These are phyloP conservation scores for Drosophila takahashii DNA, from an alignment of 1,140 invertebrate genomes.

Conservation along the genomic window DNA sequence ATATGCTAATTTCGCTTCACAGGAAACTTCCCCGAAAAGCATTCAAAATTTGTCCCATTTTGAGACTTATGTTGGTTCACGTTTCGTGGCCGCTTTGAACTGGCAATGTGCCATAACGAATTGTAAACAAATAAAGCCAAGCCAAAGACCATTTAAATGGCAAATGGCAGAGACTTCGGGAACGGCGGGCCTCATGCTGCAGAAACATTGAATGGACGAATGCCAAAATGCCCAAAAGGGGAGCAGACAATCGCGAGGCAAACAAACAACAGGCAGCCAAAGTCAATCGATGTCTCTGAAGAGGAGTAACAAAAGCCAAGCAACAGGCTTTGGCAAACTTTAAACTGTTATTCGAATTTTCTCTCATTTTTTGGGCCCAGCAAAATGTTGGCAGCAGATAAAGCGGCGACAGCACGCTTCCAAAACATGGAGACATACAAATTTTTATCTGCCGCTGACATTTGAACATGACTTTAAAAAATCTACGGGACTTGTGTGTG, in stretches of 20 bases:
- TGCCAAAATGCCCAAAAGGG: slow-evolving; percentile 41
- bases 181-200: slow-evolving; percentile 20
- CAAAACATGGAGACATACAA: slow-evolving; percentile 71
- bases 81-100: slow-evolving; percentile 24
- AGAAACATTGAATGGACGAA: slow-evolving; percentile 49
- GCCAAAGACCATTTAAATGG: slow-evolving; percentile 63
- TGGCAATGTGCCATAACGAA: slow-evolving; percentile 70
- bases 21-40: slow-evolving; percentile 26
- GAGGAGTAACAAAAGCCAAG: slow-evolving; percentile 61
- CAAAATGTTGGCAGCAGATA: slow-evolving; percentile 44
- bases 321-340: slow-evolving; percentile 20
- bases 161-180: slow-evolving; percentile 46
- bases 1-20: slow-evolving; percentile 42
- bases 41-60: slow-evolving; percentile 58
- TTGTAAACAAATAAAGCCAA: slow-evolving; percentile 64
- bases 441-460: slow-evolving; percentile 73
- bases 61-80: slow-evolving; percentile 40
- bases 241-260: slow-evolving; percentile 52
- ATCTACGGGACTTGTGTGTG: slow-evolving; percentile 43
- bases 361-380: slow-evolving; percentile 13
- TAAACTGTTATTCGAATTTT: slow-evolving; percentile 35
- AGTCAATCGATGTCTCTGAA: slow-evolving; percentile 67
- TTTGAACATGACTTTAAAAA: slow-evolving; percentile 68
- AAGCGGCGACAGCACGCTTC: slow-evolving; percentile 61
- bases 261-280: slow-evolving; percentile 52